Evolutionary conservation across 2,113 vertebrate genomes (phyloP).

Genomic region (Oryzias melastigma): DNA sequence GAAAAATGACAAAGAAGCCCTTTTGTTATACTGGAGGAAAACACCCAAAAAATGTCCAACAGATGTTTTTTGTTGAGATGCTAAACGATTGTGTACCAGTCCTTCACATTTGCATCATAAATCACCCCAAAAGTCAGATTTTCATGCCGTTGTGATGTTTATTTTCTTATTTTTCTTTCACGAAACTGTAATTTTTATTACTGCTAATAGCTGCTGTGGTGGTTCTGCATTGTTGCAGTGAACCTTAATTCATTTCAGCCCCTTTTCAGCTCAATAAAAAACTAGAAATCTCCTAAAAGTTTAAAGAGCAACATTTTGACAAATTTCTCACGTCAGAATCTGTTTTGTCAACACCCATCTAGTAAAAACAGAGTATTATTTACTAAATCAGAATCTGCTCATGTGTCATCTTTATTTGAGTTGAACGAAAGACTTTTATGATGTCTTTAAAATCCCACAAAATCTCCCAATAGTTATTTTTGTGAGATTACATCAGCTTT

Average conservation of each 20-base stretch:
- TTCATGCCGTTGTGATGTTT: conserved; percentile 1
- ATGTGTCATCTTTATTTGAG: not conserved
- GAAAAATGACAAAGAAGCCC: too few relatives aligned
- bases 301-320: too few relatives aligned
- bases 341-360: conserved; percentile 5
- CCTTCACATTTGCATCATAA: conserved; percentile 3
- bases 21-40: conserved; percentile 22
- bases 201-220: conserved; percentile 2
- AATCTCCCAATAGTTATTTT: conserved; percentile 5
- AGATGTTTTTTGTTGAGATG: conserved; percentile 31
- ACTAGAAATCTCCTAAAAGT: too few relatives aligned
- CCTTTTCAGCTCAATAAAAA: not conserved
- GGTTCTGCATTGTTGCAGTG: not conserved
- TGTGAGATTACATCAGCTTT: not conserved
- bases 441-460: conserved; percentile 8
- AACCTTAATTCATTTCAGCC: conserved; percentile 1
- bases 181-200: not conserved
- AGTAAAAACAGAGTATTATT: conserved; percentile 12
- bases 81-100: conserved; percentile 3
- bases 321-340: not conserved
- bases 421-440: conserved; percentile 4
- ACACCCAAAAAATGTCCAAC: conserved; percentile 21
- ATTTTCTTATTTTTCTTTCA: not conserved
- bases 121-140: conserved; percentile 8
- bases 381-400: conserved; percentile 6